Evolutionary conservation across 2,888 invertebrate genomes (phyloP), one percentile per base, ranked within the genome.

Genomic region (Lasioglossum zephyrum): DNA sequence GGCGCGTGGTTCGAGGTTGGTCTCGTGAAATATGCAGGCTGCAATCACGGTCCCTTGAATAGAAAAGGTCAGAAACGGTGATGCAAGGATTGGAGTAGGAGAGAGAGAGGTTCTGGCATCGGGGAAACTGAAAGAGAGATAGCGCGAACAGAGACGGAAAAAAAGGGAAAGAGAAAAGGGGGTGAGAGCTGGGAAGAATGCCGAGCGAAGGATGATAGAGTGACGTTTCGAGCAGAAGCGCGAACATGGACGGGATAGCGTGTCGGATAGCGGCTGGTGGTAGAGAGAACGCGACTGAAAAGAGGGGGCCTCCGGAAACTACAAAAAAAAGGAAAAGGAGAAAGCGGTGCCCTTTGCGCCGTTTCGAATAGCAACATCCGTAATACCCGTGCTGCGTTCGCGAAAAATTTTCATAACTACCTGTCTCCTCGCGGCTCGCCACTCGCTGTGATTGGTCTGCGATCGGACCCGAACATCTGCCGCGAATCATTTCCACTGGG

Each of bases 21-120:
- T 88, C 92, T 91, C 91, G 90, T 93, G 87, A 93, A 93, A 93
- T 93, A 93, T 94, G 91, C 93, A 94, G 88, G 86, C 88, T 87
- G 93, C 93, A 93, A 93, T 93, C 94, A 93, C 92, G 57, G 93
- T 92, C 90, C 87, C 84, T 90, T 92, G 92, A 94, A 94, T 93
- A 89, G 91, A 81, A 85, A 79, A 80, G 89, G 86, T 70, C 86
- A 82, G 78, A 69, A 81, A 72, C 80, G 70, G 81, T 73, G 78
- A 77, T 76, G 57, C 77, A 70, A 77, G 63, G 60, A 31, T 81
- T 66, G 53, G 53, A 83, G 69, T 73, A 44, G 73, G 36, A 36
- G 36, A 11, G 36, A 36, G 36, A 11, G 60, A 36, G 76, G 66
- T 39, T 36, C 49, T 47, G 77, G 60, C 60, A 57, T 49, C 36